A percentile compares a stretch with the other conserved stretches of the same genome.
Evolutionary conservation across 2,113 vertebrate species (phyloP).

Genomic region (Syrrhaptes paradoxus): DNA sequence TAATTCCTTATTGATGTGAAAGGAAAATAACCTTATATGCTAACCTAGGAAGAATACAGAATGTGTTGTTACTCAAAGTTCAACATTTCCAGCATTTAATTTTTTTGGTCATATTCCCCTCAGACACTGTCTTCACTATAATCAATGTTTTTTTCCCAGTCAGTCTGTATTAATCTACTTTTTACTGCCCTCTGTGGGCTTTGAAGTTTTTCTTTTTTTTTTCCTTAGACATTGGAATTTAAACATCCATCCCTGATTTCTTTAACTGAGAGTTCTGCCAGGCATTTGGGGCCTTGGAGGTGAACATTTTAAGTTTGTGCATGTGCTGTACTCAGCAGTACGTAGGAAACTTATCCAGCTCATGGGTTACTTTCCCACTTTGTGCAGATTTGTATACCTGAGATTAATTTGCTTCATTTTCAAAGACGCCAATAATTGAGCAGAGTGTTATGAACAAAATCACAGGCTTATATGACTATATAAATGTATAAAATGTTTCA

Average conservation of each 20-base stretch:
- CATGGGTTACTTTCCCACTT: not conserved
- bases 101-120: not conserved
- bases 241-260: not conserved
- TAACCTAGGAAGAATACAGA: not conserved
- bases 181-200: not conserved
- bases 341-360: not conserved
- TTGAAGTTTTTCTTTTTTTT: not conserved
- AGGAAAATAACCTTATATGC: not conserved
- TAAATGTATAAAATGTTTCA: not conserved
- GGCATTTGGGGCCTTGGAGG: not conserved
- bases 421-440: not conserved
- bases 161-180: not conserved
- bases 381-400: not conserved
- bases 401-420: slow-evolving; percentile 27
- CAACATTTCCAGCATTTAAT: not conserved
- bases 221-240: not conserved
- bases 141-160: not conserved
- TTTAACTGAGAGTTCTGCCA: not conserved
- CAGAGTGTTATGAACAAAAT: not conserved
- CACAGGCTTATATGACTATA: not conserved
- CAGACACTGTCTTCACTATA: not conserved
- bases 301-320: not conserved
- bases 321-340: not conserved
- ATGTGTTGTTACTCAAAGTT: not conserved
- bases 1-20: not conserved